Evolutionary conservation across 2,888 invertebrate species (phyloP).

Genomic region (Leucophenga montana): DNA sequence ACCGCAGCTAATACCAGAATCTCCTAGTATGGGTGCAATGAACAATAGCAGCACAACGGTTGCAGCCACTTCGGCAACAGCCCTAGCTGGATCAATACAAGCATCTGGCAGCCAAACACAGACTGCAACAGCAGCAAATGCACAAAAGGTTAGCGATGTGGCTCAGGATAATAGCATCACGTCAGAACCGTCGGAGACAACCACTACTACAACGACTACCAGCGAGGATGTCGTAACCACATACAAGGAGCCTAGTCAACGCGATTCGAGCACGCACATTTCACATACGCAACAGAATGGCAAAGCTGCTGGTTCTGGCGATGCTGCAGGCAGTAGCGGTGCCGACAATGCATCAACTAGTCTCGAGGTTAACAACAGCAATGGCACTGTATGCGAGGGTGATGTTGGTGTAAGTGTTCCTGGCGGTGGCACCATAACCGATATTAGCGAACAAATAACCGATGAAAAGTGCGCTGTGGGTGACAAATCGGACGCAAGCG

Average conservation of each 20-base stretch:
- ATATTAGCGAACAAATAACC: constrained; percentile 41
- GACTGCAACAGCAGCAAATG: constrained; percentile 27
- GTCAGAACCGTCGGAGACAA: constrained; percentile 72
- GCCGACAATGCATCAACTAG: constrained; percentile 3
- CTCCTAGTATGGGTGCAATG: constrained; percentile 71
- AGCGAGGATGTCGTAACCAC: constrained; percentile 73
- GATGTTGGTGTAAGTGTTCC: constrained; percentile 36
- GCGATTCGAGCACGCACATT: constrained; percentile 40
- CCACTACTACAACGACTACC: constrained; percentile 73
- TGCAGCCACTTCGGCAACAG: constrained; percentile 39
- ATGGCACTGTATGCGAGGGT: constrained; percentile 27
- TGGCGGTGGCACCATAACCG: constrained; percentile 35
- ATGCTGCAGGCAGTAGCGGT: constrained; percentile 24
- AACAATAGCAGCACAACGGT: constrained; percentile 55
- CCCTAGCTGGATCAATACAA: constrained; percentile 40
- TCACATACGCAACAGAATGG: constrained; percentile 50
- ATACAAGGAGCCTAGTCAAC: constrained; percentile 68
- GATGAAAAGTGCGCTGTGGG: constrained; percentile 40
- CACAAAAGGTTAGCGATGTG: constrained; percentile 63
- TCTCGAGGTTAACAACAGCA: constrained; percentile 13
- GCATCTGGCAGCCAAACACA: constrained; percentile 25
- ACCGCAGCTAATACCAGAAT: constrained; percentile 67
- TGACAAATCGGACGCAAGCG: constrained; percentile 65
- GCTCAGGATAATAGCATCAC: constrained; percentile 72
- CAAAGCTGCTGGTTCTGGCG: constrained; percentile 43